A percentile compares a stretch with the other conserved stretches of the same genome.
Evolutionary conservation across 1,140 invertebrate species (phyloP).

Genomic region (Bombus ignitus): DNA sequence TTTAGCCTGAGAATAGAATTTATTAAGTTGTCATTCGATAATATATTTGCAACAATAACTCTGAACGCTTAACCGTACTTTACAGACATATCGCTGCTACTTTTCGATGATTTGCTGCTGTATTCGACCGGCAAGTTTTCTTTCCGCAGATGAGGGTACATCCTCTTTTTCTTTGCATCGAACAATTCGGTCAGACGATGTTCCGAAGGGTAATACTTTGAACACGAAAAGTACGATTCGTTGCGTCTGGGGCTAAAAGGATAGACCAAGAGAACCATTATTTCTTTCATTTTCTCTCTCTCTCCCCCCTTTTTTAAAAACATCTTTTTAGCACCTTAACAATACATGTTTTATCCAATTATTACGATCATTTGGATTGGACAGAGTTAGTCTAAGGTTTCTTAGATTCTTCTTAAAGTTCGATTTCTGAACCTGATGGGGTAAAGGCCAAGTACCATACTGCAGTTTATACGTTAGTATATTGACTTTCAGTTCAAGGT

Average conservation of each 20-base stretch:
- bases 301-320: fast-evolving
- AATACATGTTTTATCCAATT: slow-evolving; percentile 69
- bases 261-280: not conserved
- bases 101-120: slow-evolving; percentile 56
- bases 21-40: not conserved
- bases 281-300: no score
- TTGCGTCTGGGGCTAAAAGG: slow-evolving; percentile 39
- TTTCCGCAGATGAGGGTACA: slow-evolving; percentile 19
- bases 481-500: slow-evolving; percentile 75
- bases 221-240: slow-evolving; percentile 37
- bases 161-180: slow-evolving; percentile 48
- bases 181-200: slow-evolving; percentile 46
- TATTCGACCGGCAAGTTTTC: slow-evolving; percentile 36
- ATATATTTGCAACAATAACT: not conserved
- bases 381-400: slow-evolving; percentile 63
- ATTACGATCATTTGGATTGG: slow-evolving; percentile 60
- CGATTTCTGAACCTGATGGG: slow-evolving; percentile 63
- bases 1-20: slow-evolving; percentile 1
- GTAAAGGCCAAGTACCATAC: slow-evolving; percentile 74
- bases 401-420: slow-evolving; percentile 50
- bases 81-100: slow-evolving; percentile 53
- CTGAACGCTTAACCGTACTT: slow-evolving; percentile 24
- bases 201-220: slow-evolving; percentile 26
- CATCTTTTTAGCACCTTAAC: slow-evolving; percentile 53
- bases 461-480: slow-evolving; percentile 76